These are phyloP conservation scores for Plutella xylostella DNA, from an alignment of 2,888 invertebrate genomes.

Conservation along the genomic window DNA sequence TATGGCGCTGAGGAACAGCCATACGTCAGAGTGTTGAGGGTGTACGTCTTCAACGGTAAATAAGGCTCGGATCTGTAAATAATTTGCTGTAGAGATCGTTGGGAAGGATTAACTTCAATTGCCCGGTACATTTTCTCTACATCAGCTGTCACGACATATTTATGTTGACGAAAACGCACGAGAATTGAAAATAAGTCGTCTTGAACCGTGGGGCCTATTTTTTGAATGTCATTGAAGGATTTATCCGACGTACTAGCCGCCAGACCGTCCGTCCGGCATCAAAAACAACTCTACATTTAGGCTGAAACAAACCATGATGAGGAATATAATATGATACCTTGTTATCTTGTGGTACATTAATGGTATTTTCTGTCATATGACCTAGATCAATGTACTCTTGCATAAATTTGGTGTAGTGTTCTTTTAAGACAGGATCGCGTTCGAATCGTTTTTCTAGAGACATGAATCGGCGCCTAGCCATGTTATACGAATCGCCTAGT, in stretches of 20 bases:
- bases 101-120: background rate
- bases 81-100: constrained; percentile 15
- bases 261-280: constrained; percentile 11
- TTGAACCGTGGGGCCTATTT: constrained; percentile 17
- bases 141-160: constrained; percentile 5
- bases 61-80: constrained; percentile 17
- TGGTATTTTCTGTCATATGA: background rate
- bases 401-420: background rate
- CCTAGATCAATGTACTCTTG: background rate
- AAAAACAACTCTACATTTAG: constrained; percentile 15
- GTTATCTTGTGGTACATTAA: background rate
- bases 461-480: constrained; percentile 19
- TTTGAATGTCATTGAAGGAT: constrained; percentile 15
- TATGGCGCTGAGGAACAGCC: constrained; percentile 18
- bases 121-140: constrained; percentile 8
- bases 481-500: constrained; percentile 19
- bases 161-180: background rate
- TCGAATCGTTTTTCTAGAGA: constrained; percentile 17
- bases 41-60: constrained; percentile 11
- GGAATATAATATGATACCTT: constrained; percentile 10
- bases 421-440: background rate
- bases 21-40: constrained; percentile 19
- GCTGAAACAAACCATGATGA: constrained; percentile 16
- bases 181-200: constrained; percentile 12
- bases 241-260: constrained; percentile 10